These are phyloP conservation scores for Tiliacea aurago DNA, from an alignment of 2,888 invertebrate species.

Conservation along the genomic window DNA sequence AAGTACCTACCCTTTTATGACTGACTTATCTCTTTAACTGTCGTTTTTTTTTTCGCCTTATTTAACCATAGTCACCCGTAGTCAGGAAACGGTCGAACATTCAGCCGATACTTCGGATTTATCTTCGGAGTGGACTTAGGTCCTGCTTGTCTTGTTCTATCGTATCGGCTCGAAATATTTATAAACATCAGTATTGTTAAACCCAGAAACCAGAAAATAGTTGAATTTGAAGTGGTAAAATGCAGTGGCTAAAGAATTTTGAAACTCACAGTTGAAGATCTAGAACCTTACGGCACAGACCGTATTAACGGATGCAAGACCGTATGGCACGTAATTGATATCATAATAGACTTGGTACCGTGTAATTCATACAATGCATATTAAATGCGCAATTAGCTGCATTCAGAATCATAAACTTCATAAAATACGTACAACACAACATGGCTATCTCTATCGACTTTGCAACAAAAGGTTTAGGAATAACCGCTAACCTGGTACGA, in stretches of 20 bases:
- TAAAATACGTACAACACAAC: neutral
- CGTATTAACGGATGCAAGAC: neutral
- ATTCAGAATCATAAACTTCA: conserved; percentile 3
- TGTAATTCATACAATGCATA: conserved; percentile 43
- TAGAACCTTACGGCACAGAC: conserved; percentile 1
- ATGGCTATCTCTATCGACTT: neutral
- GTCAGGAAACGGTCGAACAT: no score
- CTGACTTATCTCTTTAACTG: no score
- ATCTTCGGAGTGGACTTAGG: no score
- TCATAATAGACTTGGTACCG: conserved; percentile 34
- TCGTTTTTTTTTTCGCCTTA: no score
- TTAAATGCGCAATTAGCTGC: conserved; percentile 41
- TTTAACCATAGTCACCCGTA: no score
- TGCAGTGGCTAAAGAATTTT: neutral
- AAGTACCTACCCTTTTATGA: no score
- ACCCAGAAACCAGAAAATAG: neutral
- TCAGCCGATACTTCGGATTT: no score
- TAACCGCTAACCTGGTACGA: no score
- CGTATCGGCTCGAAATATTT: neutral
- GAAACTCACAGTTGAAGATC: neutral
- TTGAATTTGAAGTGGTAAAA: neutral
- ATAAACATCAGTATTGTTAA: neutral
- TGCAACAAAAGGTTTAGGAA: neutral
- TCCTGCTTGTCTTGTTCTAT: neutral
- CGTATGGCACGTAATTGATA: conserved; percentile 34